Conservation (phyloP, 2,797 vertebrate genomes). For the Fistularia commersonii region DNA sequence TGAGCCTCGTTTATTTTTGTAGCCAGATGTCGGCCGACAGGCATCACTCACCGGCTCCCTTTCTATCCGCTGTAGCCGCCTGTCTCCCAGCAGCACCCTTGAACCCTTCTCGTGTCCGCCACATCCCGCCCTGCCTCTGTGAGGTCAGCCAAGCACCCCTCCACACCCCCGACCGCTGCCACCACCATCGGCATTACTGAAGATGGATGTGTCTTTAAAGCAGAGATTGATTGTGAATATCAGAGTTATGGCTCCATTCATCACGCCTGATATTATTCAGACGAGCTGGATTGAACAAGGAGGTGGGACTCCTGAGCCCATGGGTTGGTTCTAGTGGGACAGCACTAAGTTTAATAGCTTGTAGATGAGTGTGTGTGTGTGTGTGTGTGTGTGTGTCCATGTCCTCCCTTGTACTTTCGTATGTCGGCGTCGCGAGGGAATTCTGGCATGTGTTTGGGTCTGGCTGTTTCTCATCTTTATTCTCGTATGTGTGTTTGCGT, state of each 20-base stretch:
- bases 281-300: conserved; percentile 90
- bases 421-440: conserved; percentile 42
- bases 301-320: conserved; percentile 87
- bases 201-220: conserved; percentile 99
- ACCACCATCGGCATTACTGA: conserved; percentile 90
- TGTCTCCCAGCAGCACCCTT: conserved; percentile 43
- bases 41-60: conserved; percentile 81
- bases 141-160: conserved; percentile 79
- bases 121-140: conserved; percentile 39
- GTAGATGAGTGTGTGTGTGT: conserved; percentile 38
- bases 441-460: conserved; percentile 40
- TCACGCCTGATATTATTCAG: conserved; percentile 98
- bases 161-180: conserved; percentile 7
- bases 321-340: conserved; percentile 44
- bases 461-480: conserved; percentile 46
- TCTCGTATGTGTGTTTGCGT: conserved; percentile 22
- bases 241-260: conserved; percentile 96
- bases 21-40: conserved; percentile 93
- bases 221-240: conserved; percentile 99
- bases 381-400: conserved; percentile 25
- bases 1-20: conserved; percentile 93
- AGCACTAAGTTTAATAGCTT: conserved; percentile 50
- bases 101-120: conserved; percentile 62
- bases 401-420: conserved; percentile 33
- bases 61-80: conserved; percentile 48